phyloP scores from a whole-genome alignment of 2,113 vertebrate genomes.

The Choloepus hoffmanni region DNA sequence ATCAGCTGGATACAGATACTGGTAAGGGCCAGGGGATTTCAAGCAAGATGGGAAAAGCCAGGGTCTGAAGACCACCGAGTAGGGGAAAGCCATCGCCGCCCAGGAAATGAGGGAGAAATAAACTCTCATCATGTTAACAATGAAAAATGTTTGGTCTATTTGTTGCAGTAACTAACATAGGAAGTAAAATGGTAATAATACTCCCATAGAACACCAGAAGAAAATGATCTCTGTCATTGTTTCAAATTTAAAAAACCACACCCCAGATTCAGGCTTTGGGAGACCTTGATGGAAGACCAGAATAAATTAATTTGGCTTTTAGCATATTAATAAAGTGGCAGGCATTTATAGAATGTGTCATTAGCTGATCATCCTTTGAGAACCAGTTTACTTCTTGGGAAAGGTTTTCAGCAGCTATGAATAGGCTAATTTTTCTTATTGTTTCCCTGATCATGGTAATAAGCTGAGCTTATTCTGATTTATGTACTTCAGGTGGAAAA shows the following conservation, averaged over 20 bases:
- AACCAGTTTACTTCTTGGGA: slow-evolving; percentile 53
- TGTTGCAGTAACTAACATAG: slow-evolving; percentile 40
- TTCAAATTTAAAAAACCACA: slow-evolving; percentile 35
- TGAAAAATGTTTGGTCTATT: neutral
- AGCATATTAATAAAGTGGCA: slow-evolving; percentile 56
- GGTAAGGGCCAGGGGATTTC: neutral
- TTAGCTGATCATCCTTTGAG: slow-evolving; percentile 55
- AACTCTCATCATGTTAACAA: neutral
- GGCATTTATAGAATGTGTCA: slow-evolving; percentile 58
- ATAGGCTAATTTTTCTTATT: neutral
- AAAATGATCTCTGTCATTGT: slow-evolving; percentile 16
- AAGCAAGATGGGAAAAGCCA: neutral
- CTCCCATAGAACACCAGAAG: neutral
- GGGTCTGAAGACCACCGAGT: neutral
- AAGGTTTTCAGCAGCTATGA: slow-evolving; percentile 37
- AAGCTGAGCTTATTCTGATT: slow-evolving; percentile 5
- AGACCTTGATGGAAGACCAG: slow-evolving; percentile 44
- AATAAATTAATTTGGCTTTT: slow-evolving; percentile 54
- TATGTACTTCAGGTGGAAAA: neutral
- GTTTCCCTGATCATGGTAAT: neutral
- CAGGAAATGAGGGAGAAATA: neutral
- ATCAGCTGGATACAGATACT: neutral
- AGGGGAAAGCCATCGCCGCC: neutral
- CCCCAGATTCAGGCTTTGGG: neutral
- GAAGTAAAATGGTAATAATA: neutral